Base-by-base conservation (phyloP, 1,140 invertebrate genomes). In the Odontomachus brunneus region DNA sequence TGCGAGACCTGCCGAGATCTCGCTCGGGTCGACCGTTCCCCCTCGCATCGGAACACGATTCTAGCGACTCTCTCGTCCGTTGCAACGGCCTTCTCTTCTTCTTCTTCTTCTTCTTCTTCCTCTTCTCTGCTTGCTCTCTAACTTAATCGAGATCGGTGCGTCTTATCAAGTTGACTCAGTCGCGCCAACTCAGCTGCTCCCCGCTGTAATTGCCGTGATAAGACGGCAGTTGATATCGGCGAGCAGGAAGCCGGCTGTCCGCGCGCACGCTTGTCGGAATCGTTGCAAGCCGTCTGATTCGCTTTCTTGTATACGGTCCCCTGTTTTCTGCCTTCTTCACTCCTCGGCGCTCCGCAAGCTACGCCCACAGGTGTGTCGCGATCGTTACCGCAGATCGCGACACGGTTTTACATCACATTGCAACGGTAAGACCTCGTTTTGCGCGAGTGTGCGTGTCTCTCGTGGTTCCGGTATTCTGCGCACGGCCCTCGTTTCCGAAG, bases 281-380 rank as follows among this genome's bases (percentile, higher is more conserved):
- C 38, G 9, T 44, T 11, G 38, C 9, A 44, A 0, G 38, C 38
- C 38, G 38, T 7, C 38, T 44, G 9, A 0, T 44, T 11, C 9
- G 38, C 38, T 44, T 11, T 7, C 9, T 44, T 29, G 11, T 7
- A 15, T 15, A 3, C 12, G 12, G 4, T 1, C 12, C 55, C 19
- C 51, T 66, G n/a, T 78, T 53, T 53, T 3, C 22, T 7, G 7
- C 11, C 4, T 67, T 9, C n/a, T 9, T 29, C 15, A 2, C 19
- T 3, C 29, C 17, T 44, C 38, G 38, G 9, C 38, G 9, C 38
- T 7, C 7, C 33, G 33, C n/a, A n/a, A 78, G 63, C 24, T 71
- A 44, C 75, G 65, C 75, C 75, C 66, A 80, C 65, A 80, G 75
- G 75, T 80, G 75, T 80, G 75, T 69, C 75, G 24, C 51, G 75